Conservation (phyloP, 2,888 invertebrate genomes). For the Drosophila histrio region DNA sequence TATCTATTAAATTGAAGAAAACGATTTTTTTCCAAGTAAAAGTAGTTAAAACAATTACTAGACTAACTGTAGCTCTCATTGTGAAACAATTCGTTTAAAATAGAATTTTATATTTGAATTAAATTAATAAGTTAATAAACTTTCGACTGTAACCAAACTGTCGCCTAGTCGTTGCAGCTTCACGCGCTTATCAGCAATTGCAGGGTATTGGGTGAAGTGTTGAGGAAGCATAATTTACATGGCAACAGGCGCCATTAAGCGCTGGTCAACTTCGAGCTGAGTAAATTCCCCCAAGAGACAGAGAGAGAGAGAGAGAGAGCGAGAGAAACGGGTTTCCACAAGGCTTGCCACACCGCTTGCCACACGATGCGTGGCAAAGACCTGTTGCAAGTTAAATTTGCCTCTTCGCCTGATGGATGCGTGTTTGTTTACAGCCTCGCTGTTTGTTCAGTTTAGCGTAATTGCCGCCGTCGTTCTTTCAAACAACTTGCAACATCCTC, state of each 20-base stretch:
- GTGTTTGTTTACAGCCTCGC: slow-evolving; percentile 80
- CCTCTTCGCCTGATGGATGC: slow-evolving; percentile 64
- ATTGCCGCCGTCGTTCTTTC: slow-evolving; percentile 66
- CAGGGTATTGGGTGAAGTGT: slow-evolving; percentile 59
- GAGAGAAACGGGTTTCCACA: slow-evolving; percentile 57
- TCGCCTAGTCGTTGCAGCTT: background rate
- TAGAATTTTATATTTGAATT: too few species aligned
- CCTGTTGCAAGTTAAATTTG: slow-evolving; percentile 43
- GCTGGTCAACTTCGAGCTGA: slow-evolving; percentile 34
- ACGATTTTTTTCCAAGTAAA: too few species aligned
- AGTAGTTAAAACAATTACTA: too few species aligned
- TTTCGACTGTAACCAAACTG: background rate
- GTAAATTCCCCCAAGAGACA: slow-evolving; percentile 56
- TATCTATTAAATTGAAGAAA: too few species aligned
- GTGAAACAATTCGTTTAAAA: too few species aligned
- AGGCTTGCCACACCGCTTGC: background rate
- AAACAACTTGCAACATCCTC: background rate
- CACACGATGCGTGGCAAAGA: slow-evolving; percentile 43
- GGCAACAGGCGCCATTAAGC: slow-evolving; percentile 82
- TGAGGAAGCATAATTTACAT: slow-evolving; percentile 81
- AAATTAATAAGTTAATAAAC: background rate
- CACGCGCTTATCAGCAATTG: slow-evolving; percentile 2
- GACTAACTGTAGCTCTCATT: background rate
- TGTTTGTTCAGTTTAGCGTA: slow-evolving; percentile 83
- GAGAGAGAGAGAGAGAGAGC: slow-evolving; percentile 1